Conservation (phyloP, 1,140 invertebrate species). For the Drosophila watanabei region DNA sequence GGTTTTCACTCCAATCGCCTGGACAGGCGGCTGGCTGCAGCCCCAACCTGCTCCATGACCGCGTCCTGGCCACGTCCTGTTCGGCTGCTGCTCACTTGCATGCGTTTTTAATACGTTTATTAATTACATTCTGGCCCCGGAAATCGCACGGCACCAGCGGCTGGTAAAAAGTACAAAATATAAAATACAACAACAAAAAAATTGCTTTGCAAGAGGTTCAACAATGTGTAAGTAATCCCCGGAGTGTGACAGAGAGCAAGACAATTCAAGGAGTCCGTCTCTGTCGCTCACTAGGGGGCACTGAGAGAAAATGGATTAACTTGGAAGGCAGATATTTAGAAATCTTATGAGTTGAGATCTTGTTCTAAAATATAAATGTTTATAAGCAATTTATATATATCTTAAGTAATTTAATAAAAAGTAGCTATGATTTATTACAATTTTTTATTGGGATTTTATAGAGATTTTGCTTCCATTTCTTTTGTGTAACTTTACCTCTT, state of each 20-base stretch:
- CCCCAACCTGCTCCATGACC: conserved; percentile 5
- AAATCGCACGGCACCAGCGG: conserved; percentile 52
- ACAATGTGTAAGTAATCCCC: conserved; percentile 77
- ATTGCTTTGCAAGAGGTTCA: conserved; percentile 68
- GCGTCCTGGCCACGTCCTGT: conserved; percentile 12
- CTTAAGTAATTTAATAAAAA: too few relatives aligned
- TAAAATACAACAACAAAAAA: not conserved
- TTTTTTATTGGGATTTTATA: too few relatives aligned
- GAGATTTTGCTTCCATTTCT: too few relatives aligned
- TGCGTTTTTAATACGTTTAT: conserved; percentile 82
- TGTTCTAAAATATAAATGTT: too few relatives aligned
- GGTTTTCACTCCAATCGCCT: conserved; percentile 60
- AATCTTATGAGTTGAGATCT: too few relatives aligned
- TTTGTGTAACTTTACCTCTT: too few relatives aligned
- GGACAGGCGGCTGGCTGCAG: not conserved
- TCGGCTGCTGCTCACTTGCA: conserved; percentile 68
- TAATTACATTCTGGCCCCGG: conserved; percentile 74
- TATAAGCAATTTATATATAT: too few relatives aligned
- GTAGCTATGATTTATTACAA: too few relatives aligned
- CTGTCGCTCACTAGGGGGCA: conserved; percentile 7
- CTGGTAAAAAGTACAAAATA: not conserved
- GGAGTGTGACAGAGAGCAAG: conserved; percentile 19
- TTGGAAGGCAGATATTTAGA: not conserved
- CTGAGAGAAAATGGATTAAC: not conserved
- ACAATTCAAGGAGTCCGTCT: conserved; percentile 52